Percentiles rank a stretch among this genome's conserved stretches.
Conservation (phyloP, 2,113 vertebrate genomes). For the Mirounga angustirostris region DNA sequence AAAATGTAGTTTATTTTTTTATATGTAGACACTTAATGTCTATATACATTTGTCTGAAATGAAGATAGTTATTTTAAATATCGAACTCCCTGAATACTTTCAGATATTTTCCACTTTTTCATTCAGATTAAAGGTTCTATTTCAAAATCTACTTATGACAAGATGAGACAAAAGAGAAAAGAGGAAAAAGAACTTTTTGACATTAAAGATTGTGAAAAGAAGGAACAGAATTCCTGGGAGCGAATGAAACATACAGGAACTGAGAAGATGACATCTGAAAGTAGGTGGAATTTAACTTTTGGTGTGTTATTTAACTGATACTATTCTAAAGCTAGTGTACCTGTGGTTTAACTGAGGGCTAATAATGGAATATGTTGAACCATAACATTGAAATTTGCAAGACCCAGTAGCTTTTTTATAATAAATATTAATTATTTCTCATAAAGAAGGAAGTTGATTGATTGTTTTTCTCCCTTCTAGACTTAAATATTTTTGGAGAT, state of each 20-base stretch:
- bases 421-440: slow-evolving; percentile 21
- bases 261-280: slow-evolving; percentile 82
- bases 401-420: background rate
- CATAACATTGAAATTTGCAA: background rate
- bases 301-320: background rate
- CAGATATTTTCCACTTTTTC: slow-evolving; percentile 59
- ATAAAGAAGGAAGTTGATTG: slow-evolving; percentile 22
- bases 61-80: slow-evolving; percentile 58
- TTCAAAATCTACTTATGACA: slow-evolving; percentile 90
- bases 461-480: slow-evolving; percentile 75
- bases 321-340: background rate
- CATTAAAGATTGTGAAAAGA: slow-evolving; percentile 82
- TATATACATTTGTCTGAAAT: background rate
- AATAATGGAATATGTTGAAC: background rate
- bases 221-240: slow-evolving; percentile 86
- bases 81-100: slow-evolving; percentile 47
- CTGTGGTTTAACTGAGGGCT: background rate
- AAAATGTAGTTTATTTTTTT: slow-evolving; percentile 38
- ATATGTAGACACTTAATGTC: background rate
- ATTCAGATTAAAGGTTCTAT: slow-evolving; percentile 88
- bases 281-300: slow-evolving; percentile 79
- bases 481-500: slow-evolving; percentile 84
- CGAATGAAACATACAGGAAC: slow-evolving; percentile 84
- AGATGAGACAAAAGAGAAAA: slow-evolving; percentile 87
- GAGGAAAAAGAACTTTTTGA: slow-evolving; percentile 87